Evolutionary conservation across 37 sponge, comb jelly and placozoan genomes (phyloP), one percentile per base, ranked within the genome.

Genomic region (Amphimedon queenslandica): DNA sequence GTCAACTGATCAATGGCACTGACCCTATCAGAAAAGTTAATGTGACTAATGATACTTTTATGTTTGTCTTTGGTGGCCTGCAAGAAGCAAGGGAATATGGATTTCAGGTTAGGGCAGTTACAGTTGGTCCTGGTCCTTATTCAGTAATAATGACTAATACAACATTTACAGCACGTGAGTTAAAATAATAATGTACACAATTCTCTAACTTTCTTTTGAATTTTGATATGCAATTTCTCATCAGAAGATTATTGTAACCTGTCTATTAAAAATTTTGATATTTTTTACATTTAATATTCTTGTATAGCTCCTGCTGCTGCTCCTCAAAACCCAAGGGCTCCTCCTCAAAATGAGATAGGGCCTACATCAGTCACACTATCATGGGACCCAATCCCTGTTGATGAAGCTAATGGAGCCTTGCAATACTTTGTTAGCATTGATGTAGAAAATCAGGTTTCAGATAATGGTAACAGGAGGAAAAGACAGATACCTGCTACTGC

Each of bases 131-230:
- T 16, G 70, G 79, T 37, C 70, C 69, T 21, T 77, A 66, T 57
- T 67, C 67, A 67, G 67, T 10, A 10, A 57, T 4, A 8, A 29
- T 77, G 35, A 33, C n/a, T 2, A 37, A 31, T 1, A 55, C 28
- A 42, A 78, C 79, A 4, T 0, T 57, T 6, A 40, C 67, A 36
- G 79, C 57, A 58, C 42, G 67, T 77, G 47, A 78, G 53, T 47
- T 18, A 47, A n/a, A n/a, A n/a, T n/a, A n/a, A n/a, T n/a, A n/a
- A n/a, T n/a, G 29, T 40, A 29, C 20, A n/a, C n/a, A n/a, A n/a
- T n/a, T n/a, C n/a, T n/a, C n/a, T n/a, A n/a, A n/a, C n/a, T n/a
- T n/a, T n/a, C n/a, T n/a, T n/a, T n/a, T n/a, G n/a, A n/a, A n/a
- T n/a, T n/a, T n/a, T n/a, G n/a, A n/a, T n/a, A n/a, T n/a, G n/a